Conservation (phyloP, 2,797 vertebrate species). For the Poeciliopsis infans region DNA sequence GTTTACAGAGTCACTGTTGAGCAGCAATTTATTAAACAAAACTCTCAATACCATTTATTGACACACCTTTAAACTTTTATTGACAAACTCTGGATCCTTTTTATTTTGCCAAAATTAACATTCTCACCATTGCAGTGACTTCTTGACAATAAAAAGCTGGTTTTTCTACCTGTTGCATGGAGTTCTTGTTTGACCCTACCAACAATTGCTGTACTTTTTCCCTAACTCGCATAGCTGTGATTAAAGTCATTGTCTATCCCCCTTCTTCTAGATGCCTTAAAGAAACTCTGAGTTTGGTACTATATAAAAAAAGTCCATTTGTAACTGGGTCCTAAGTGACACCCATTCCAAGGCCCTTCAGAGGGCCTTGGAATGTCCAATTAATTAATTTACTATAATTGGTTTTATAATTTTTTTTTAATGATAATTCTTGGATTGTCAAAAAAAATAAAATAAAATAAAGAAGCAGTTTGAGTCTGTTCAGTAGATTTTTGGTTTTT, state of each 20-base stretch:
- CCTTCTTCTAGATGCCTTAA: not conserved
- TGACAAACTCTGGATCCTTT: not conserved
- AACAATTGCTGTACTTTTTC: not conserved
- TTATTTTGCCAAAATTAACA: not conserved
- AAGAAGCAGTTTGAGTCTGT: too few relatives aligned
- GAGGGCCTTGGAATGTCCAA: too few relatives aligned
- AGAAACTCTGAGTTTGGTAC: not conserved
- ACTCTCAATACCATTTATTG: not conserved
- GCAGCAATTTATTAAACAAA: not conserved
- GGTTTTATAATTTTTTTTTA: too few relatives aligned
- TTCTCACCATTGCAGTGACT: not conserved
- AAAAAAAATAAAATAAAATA: too few relatives aligned
- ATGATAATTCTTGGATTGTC: too few relatives aligned
- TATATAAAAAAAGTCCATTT: not conserved
- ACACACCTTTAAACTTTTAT: not conserved
- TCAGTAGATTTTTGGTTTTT: too few relatives aligned
- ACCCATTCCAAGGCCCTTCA: too few relatives aligned
- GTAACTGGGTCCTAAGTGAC: not conserved
- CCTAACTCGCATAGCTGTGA: not conserved
- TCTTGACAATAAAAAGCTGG: not conserved
- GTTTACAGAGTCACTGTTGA: not conserved
- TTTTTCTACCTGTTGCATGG: not conserved
- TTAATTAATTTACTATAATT: too few relatives aligned
- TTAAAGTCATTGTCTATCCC: not conserved
- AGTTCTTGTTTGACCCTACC: not conserved